Evolutionary conservation across 2,888 invertebrate genomes (phyloP), one percentile per base, ranked within the genome.

Genomic region (Acronicta leporina): DNA sequence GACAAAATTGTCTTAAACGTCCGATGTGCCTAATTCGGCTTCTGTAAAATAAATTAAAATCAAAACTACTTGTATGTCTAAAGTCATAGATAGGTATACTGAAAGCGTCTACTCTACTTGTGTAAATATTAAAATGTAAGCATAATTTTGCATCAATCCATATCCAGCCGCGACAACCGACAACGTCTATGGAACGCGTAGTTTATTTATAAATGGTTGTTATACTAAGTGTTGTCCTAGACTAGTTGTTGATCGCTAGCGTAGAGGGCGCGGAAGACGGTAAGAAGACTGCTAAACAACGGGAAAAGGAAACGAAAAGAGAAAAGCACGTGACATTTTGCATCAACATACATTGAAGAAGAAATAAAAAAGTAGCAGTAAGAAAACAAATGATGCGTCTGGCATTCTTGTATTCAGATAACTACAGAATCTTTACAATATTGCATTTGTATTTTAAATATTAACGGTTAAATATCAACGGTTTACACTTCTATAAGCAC

Each of bases 281-380:
- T 86, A 86, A 89, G 75, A 91, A 90, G 91, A 91, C 91, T 92
- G 91, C 83, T 73, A 64, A 52, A 41, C 55, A 46, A 73, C 49
- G 74, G 67, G 58, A 47, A 58, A 63, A 69, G 65, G 65, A 71
- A 68, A 65, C 14, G 27, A 16, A 5, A 27, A 20, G 43, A 14
- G 9, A 35, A 33, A 10, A 25, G 4, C 43, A 47, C 2, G 9
- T 1, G n/a, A 48, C 16, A 40, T 49, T 51, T 61, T 68, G 62
- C 63, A 61, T 68, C 73, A 65, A 64, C 62, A 56, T 58, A 47
- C 57, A 14, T 54, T 1, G 9, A 11, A 25, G 30, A 13, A 42
- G 10, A 38, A 1, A 38, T 33, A 10, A 13, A 41, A 41, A 15
- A n/a, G 15, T n/a, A 38, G 7, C 0, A n/a, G n/a, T 38, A 38